These are phyloP conservation scores for Typhlichthys subterraneus DNA, from an alignment of 2,797 vertebrate species.

Conservation along the genomic window DNA sequence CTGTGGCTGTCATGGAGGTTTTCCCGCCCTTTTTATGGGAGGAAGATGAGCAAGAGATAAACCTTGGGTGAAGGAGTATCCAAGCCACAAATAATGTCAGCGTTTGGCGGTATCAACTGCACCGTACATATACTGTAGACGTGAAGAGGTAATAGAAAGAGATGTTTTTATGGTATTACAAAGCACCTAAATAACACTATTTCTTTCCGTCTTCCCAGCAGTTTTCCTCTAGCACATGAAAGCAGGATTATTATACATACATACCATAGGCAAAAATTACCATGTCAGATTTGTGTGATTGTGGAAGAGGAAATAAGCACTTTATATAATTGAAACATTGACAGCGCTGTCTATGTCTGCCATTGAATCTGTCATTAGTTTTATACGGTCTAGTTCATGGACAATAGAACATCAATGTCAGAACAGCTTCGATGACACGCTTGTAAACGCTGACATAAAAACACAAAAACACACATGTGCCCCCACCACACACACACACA, in stretches of 20 bases:
- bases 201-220: slow-evolving; percentile 1
- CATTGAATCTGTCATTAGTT: slow-evolving; percentile 64
- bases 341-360: slow-evolving; percentile 33
- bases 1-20: too few relatives aligned
- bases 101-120: too few relatives aligned
- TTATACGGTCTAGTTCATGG: slow-evolving; percentile 55
- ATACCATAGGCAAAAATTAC: slow-evolving; percentile 31
- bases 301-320: slow-evolving; percentile 48
- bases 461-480: neutral
- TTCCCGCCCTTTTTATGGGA: too few relatives aligned
- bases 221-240: slow-evolving; percentile 28
- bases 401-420: slow-evolving; percentile 35
- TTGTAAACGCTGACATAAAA: too few relatives aligned
- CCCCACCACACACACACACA: slow-evolving; percentile 1
- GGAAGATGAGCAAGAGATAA: too few relatives aligned
- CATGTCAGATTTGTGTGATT: slow-evolving; percentile 24
- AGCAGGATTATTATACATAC: slow-evolving; percentile 30
- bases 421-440: slow-evolving; percentile 9
- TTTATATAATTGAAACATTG: slow-evolving; percentile 50
- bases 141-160: too few relatives aligned
- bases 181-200: neutral
- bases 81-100: too few relatives aligned
- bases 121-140: too few relatives aligned
- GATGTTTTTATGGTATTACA: slow-evolving; percentile 6
- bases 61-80: too few relatives aligned